Conservation (phyloP, 2,113 vertebrate species). For the Vimba vimba region DNA sequence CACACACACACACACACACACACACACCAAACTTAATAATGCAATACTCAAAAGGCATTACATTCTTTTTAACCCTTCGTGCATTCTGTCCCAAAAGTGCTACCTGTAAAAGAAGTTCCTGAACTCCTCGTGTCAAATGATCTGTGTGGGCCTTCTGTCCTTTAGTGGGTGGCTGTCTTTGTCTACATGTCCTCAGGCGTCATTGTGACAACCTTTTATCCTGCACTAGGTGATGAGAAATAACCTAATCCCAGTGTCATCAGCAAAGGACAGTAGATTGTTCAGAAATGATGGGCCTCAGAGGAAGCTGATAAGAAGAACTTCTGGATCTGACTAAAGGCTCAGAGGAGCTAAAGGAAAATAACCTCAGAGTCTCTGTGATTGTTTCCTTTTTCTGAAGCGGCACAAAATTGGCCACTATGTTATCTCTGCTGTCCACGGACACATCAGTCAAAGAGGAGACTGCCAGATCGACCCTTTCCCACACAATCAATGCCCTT, state of each 20-base stretch:
- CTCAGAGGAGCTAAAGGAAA: constrained; percentile 60
- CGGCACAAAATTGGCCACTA: constrained; percentile 74
- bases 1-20: too few relatives aligned
- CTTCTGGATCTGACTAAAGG: constrained; percentile 68
- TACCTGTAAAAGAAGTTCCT: background rate
- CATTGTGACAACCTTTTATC: constrained; percentile 40
- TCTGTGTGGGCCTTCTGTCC: background rate
- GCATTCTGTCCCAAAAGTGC: background rate
- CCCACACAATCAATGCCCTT: constrained; percentile 74
- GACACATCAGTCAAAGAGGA: constrained; percentile 74
- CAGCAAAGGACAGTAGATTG: constrained; percentile 68
- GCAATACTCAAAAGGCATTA: background rate
- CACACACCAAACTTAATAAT: too few relatives aligned
- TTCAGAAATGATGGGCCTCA: constrained; percentile 65
- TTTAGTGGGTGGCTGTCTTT: constrained; percentile 35
- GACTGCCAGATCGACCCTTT: constrained; percentile 72
- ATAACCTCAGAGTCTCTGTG: constrained; percentile 54
- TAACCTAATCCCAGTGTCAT: constrained; percentile 62
- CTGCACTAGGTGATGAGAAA: constrained; percentile 56
- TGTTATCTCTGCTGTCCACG: constrained; percentile 77
- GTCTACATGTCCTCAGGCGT: constrained; percentile 20
- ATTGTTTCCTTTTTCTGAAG: constrained; percentile 68
- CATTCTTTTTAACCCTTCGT: background rate
- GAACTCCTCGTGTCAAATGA: constrained; percentile 7
- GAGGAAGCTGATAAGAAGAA: constrained; percentile 72